Conservation (phyloP, 2,797 vertebrate species). For the Geotria australis region DNA sequence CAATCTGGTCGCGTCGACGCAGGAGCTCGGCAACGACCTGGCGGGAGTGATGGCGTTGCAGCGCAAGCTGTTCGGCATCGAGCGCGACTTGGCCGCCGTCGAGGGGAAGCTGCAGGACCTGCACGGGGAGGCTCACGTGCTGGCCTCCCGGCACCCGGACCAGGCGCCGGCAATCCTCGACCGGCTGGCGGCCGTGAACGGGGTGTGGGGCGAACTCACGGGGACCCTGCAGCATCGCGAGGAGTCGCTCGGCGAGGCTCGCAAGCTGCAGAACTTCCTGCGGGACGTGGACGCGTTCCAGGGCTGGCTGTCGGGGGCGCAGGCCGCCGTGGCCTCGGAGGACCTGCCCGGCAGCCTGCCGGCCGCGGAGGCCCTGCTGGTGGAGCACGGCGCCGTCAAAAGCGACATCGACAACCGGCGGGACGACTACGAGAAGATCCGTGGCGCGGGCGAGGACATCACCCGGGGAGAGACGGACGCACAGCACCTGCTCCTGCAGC, state of each 20-base stretch:
- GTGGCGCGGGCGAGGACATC: slow-evolving; percentile 26
- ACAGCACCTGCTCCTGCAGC: slow-evolving; percentile 46
- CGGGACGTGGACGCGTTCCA: slow-evolving; percentile 80
- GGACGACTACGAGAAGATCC: slow-evolving; percentile 22
- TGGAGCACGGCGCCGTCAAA: slow-evolving; percentile 23
- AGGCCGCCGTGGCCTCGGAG: slow-evolving; percentile 55
- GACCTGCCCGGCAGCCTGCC: slow-evolving; percentile 35
- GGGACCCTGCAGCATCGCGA: slow-evolving; percentile 30
- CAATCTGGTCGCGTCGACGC: not conserved
- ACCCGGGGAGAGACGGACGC: slow-evolving; percentile 38
- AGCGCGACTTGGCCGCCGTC: not conserved
- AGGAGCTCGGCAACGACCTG: not conserved
- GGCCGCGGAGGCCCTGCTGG: slow-evolving; percentile 44
- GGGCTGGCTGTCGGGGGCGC: slow-evolving; percentile 53
- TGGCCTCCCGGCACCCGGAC: slow-evolving; percentile 37
- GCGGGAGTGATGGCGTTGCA: not conserved
- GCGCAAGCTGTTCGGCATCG: not conserved
- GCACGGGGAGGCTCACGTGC: slow-evolving; percentile 21
- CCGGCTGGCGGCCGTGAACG: slow-evolving; percentile 12
- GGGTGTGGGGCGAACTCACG: slow-evolving; percentile 37
- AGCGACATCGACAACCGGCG: slow-evolving; percentile 30
- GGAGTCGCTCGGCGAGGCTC: slow-evolving; percentile 56
- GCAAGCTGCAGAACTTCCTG: slow-evolving; percentile 68
- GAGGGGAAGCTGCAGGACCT: slow-evolving; percentile 28
- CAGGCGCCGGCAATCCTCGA: slow-evolving; percentile 20